Base-by-base conservation (phyloP, 2,113 vertebrate species). In the Panthera tigris region DNA sequence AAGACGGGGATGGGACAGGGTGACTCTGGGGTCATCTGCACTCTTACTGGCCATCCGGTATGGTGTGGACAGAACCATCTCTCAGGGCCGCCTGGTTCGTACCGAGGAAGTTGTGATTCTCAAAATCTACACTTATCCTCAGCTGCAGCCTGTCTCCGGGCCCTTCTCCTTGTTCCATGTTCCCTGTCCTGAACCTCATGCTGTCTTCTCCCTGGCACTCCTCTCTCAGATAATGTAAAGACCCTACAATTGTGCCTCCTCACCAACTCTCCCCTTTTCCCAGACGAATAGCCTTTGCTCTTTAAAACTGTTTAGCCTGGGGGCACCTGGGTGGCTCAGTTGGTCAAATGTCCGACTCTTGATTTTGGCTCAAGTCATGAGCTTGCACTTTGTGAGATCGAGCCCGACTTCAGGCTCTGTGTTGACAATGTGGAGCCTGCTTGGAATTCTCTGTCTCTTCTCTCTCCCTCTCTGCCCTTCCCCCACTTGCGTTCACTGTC, bases 401-500 rank as follows among this genome's bases (percentile, higher is more conserved):
- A 50, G 50, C 50, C 50, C 39, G 1, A 21, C 21, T 27, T 41
- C 21, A 12, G 39, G 36, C 21, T 19, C 71, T 2, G 23, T 25
- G 36, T 27, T 41, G 23, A 36, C 71, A 74, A 3, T 25, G 36
- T 41, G 36, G 71, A 27, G 36, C 25, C 71, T 27, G 23, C 71
- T 74, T 74, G 71, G 13, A 12, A 41, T 21, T 41, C 36, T 74
- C 19, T 73, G 21, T 74, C 23, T 21, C 71, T 41, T 39, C 36
- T 74, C 23, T 21, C 71, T 74, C 71, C 39, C 21, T 36, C 23
- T 41, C 71, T 73, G 36, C 69, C 36, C 19, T 5, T 12, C 36
- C 13, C n/a, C 69, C n/a, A 71, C n/a, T 50, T 14, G 4, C 8
- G 9, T n/a, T 0, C n/a, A 0, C 69, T 71, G 33, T 71, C 9